phyloP scores from a whole-genome alignment of 2,113 vertebrate genomes.

The Oncorhynchus clarkii region DNA sequence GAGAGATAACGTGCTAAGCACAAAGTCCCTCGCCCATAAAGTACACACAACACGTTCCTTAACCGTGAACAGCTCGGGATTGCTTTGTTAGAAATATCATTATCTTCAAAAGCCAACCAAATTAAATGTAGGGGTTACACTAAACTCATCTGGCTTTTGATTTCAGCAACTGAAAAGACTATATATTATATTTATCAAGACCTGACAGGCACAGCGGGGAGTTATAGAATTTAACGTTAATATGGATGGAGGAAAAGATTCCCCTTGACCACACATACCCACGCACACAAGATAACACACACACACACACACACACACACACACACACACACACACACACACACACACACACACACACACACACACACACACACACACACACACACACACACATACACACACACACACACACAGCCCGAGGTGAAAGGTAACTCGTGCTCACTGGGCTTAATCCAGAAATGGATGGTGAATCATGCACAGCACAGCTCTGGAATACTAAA shows the following conservation, averaged over 20 bases:
- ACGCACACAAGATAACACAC: neutral
- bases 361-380: no score
- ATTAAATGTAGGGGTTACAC: slow-evolving; percentile 29
- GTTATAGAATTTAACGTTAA: slow-evolving; percentile 24
- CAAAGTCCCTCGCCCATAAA: slow-evolving; percentile 6
- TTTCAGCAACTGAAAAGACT: slow-evolving; percentile 15
- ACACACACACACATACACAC: no score
- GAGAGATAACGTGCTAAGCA: neutral
- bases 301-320: neutral
- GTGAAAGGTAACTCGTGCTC: no score
- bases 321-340: neutral
- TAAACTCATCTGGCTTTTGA: neutral
- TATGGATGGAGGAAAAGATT: neutral
- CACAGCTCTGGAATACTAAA: neutral
- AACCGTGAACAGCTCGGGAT: neutral
- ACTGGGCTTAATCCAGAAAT: neutral
- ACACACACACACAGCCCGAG: no score
- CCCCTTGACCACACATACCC: neutral
- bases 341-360: no score
- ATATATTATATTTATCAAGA: slow-evolving; percentile 15
- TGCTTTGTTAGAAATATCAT: slow-evolving; percentile 3
- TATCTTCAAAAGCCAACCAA: slow-evolving; percentile 28
- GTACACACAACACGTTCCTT: slow-evolving; percentile 1
- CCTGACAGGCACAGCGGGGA: slow-evolving; percentile 18
- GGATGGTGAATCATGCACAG: neutral